These are phyloP conservation scores for Brachionus manjavacas DNA, from an alignment of 1,140 invertebrate genomes.

Conservation along the genomic window DNA sequence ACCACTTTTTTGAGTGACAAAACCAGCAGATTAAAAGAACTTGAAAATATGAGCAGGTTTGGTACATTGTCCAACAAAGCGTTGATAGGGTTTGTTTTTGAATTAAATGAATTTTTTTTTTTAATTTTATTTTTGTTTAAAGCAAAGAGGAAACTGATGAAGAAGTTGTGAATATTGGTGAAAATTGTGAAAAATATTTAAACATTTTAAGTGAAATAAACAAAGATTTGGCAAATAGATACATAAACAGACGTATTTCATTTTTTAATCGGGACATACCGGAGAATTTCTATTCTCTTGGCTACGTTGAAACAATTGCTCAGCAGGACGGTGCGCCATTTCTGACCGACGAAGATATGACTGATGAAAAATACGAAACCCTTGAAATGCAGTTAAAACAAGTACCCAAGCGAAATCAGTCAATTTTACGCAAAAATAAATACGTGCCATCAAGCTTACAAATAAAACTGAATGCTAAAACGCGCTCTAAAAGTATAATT, in stretches of 20 bases:
- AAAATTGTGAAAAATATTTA: conserved; percentile 38
- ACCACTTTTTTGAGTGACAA: not conserved
- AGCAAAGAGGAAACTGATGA: conserved; percentile 38
- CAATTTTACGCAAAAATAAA: conserved; percentile 24
- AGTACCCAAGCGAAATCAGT: not conserved
- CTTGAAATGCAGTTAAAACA: conserved; percentile 15
- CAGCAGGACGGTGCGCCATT: conserved; percentile 4
- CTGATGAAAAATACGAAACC: conserved; percentile 30
- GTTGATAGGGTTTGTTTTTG: not conserved
- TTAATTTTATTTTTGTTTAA: not conserved
- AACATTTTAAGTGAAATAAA: not conserved
- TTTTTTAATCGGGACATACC: conserved; percentile 35
- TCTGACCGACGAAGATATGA: not conserved
- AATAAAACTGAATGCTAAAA: not conserved
- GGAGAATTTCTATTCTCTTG: not conserved
- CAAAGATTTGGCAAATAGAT: conserved; percentile 5
- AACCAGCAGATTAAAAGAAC: not conserved
- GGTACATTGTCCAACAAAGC: not conserved
- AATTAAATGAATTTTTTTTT: not conserved
- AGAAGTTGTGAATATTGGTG: conserved; percentile 11
- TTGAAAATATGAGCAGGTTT: conserved; percentile 16
- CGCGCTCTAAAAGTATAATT: conserved; percentile 14
- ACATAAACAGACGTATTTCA: not conserved
- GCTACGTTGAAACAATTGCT: conserved; percentile 22
- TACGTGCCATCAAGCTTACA: conserved; percentile 24